phyloP scores from a whole-genome alignment of 2,797 vertebrate genomes.

The Schizopygopsis pylzovi region DNA sequence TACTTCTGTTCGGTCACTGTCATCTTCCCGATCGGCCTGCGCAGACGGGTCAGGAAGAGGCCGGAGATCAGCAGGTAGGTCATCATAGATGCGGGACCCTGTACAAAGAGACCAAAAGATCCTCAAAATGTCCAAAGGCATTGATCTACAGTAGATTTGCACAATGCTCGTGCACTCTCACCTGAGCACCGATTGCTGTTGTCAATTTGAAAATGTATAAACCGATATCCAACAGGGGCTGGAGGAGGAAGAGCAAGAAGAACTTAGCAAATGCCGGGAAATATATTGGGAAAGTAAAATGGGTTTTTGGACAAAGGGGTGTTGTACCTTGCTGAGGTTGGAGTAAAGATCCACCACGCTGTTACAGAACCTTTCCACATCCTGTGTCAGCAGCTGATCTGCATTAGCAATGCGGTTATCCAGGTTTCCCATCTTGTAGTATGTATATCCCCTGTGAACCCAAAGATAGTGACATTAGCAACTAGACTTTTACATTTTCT shows the following conservation, averaged over 20 bases:
- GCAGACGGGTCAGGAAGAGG: slow-evolving; percentile 90
- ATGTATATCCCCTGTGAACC: slow-evolving; percentile 86
- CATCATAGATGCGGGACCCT: slow-evolving; percentile 97
- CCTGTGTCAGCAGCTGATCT: slow-evolving; percentile 97
- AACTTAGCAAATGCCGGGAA: background rate
- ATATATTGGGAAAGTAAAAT: background rate
- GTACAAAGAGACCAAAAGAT: slow-evolving; percentile 1
- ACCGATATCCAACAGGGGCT: slow-evolving; percentile 96
- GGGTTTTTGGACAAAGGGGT: background rate
- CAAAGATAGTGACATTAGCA: background rate
- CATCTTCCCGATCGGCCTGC: slow-evolving; percentile 98
- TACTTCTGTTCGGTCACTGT: slow-evolving; percentile 92
- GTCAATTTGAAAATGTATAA: slow-evolving; percentile 97
- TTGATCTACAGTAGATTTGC: background rate
- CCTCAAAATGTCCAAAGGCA: background rate
- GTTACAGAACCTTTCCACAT: slow-evolving; percentile 98
- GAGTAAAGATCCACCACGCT: slow-evolving; percentile 98
- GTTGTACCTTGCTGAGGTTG: slow-evolving; percentile 93
- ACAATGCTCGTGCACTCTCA: slow-evolving; percentile 65
- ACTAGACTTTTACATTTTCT: background rate
- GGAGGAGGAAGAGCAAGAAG: slow-evolving; percentile 26
- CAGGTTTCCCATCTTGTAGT: slow-evolving; percentile 99
- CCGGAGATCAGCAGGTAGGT: slow-evolving; percentile 94
- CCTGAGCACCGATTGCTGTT: slow-evolving; percentile 95
- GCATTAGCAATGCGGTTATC: slow-evolving; percentile 98